Evolutionary conservation across 2,113 vertebrate species (phyloP), one percentile per base, ranked within the genome.

Genomic region (Himantopus leucocephalus): DNA sequence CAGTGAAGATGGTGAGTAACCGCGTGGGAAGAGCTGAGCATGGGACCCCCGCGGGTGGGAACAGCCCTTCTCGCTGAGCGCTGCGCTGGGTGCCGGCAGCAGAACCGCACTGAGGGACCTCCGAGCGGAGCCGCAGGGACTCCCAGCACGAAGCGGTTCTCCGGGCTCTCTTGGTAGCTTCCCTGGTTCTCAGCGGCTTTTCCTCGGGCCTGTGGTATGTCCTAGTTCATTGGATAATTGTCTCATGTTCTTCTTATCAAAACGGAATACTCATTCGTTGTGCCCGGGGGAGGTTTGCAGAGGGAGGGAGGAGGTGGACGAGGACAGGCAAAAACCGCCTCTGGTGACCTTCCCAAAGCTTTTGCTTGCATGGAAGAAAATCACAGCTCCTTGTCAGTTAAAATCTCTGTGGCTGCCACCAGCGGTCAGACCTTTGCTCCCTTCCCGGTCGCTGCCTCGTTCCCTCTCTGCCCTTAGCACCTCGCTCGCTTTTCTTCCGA

Each of bases 61-160:
- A 7, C 13, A 11, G 68, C 88, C 48, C 63, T 58, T 30, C 74
- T 52, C 1, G 0, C 27, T 3, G 3, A 2, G 2, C 8, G n/a
- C 39, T 8, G 56, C 3, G 4, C 32, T 5, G 0, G 10, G 12
- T 4, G 8, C 35, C 37, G 14, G 8, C n/a, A 7, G 13, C 52
- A 8, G 58, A 37, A 7, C 35, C 3, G 2, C 23, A 3, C 32
- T 6, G 1, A 6, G 4, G 23, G 23, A 7, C n/a, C 32, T 12
- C 35, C 4, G 1, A 5, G 14, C 1, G 18, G 30, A 27, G 56
- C 77, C 24, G 64, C 32, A 18, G 56, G 58, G 30, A 5, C 47
- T 17, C 79, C 59, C 10, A 12, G 58, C 50, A 3, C 19, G 0
- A 0, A 10, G 63, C 0, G 0, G 10, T 2, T 34, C 70, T 55